Evolutionary conservation across 2,113 vertebrate genomes (phyloP).

Genomic region (Syngnathus floridae): DNA sequence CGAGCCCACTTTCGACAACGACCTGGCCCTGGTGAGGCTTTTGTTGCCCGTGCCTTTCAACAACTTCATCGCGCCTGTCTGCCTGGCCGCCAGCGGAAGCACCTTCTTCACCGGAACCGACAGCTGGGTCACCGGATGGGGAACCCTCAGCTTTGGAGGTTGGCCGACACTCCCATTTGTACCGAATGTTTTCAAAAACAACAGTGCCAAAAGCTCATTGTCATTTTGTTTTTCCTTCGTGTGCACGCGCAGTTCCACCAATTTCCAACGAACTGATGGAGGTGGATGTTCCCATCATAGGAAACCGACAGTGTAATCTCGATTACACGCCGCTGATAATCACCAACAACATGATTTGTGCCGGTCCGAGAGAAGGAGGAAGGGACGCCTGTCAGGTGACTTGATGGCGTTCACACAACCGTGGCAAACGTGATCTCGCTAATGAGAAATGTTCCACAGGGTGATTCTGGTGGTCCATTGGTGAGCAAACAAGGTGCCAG

Average conservation of each 20-base stretch:
- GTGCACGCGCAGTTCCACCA: background rate
- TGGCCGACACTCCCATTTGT: background rate
- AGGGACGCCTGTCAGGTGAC: conserved; percentile 61
- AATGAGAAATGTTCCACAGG: conserved; percentile 22
- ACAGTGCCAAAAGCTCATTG: no score
- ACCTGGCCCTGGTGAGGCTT: conserved; percentile 71
- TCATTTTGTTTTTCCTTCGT: background rate
- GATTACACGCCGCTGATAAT: conserved; percentile 13
- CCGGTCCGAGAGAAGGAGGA: conserved; percentile 56
- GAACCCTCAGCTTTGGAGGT: conserved; percentile 58
- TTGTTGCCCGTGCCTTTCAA: conserved; percentile 44
- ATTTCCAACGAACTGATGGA: background rate
- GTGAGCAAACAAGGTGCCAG: conserved; percentile 52
- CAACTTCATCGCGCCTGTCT: conserved; percentile 64
- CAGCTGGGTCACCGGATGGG: conserved; percentile 80
- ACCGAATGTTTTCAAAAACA: no score
- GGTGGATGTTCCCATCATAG: background rate
- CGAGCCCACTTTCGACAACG: conserved; percentile 42
- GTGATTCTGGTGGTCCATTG: conserved; percentile 58
- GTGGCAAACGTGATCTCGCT: no score
- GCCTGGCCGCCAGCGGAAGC: conserved; percentile 64
- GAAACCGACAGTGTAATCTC: background rate
- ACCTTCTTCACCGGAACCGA: conserved; percentile 50
- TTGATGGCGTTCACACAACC: no score
- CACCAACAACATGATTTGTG: conserved; percentile 71